Evolutionary conservation across 2,888 invertebrate genomes (phyloP).

Genomic region (Fragum sueziense): DNA sequence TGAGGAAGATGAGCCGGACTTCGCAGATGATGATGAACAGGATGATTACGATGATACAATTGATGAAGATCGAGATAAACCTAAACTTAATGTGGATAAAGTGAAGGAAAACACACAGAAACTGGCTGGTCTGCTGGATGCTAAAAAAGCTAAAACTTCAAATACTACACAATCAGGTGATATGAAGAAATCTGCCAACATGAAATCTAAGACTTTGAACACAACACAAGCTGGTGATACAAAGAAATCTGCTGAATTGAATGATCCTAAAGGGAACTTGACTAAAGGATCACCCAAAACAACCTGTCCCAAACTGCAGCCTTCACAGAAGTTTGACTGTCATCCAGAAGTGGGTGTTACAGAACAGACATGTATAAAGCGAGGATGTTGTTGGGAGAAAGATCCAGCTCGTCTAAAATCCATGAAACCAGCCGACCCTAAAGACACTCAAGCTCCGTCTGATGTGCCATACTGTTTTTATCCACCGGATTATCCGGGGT

Average conservation of each 20-base stretch:
- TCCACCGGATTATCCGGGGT: slow-evolving; percentile 64
- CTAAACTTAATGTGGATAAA: not conserved
- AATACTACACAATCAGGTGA: not conserved
- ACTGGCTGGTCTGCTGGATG: not conserved
- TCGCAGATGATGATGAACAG: not conserved
- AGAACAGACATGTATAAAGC: slow-evolving; percentile 50
- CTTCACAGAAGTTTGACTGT: slow-evolving; percentile 69
- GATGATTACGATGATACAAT: not conserved
- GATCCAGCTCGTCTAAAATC: slow-evolving; percentile 28
- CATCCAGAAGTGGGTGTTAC: slow-evolving; percentile 61
- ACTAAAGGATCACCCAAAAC: not conserved
- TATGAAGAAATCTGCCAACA: not conserved
- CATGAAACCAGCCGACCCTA: not conserved
- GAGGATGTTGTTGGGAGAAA: slow-evolving; percentile 70
- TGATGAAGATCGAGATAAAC: not conserved
- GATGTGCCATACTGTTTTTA: slow-evolving; percentile 69
- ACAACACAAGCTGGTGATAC: no score
- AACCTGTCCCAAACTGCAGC: slow-evolving; percentile 42
- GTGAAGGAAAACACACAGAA: not conserved
- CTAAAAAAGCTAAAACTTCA: not conserved
- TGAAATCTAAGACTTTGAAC: not conserved
- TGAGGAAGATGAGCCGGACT: not conserved
- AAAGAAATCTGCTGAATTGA: not conserved
- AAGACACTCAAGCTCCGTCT: slow-evolving; percentile 41
- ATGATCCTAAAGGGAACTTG: not conserved